Evolutionary conservation across 2,888 invertebrate species (phyloP).

Genomic region (Actias luna): DNA sequence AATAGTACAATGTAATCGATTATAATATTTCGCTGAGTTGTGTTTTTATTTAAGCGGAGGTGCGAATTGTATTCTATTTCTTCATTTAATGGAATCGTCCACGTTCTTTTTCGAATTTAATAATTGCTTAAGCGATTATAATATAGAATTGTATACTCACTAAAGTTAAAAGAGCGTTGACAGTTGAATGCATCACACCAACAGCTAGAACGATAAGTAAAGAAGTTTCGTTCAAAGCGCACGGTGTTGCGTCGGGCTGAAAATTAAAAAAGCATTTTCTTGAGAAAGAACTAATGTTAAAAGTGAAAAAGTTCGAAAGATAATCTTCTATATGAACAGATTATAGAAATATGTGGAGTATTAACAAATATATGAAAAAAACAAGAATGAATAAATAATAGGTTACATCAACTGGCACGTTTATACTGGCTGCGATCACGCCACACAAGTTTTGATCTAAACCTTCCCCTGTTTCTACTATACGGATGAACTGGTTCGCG

Average conservation of each 20-base stretch:
- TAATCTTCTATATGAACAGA: too few relatives aligned
- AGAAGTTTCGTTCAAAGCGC: conserved; percentile 50
- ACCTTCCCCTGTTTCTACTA: conserved; percentile 51
- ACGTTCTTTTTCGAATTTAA: too few relatives aligned
- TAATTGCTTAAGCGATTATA: not conserved
- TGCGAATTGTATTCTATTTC: too few relatives aligned
- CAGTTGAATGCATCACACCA: conserved; percentile 44
- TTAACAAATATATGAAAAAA: not conserved
- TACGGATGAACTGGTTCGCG: conserved; percentile 53
- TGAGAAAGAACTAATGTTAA: too few relatives aligned
- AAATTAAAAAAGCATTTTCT: conserved; percentile 22
- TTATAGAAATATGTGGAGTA: too few relatives aligned
- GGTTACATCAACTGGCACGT: conserved; percentile 37
- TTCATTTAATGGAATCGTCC: too few relatives aligned
- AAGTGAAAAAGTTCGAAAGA: too few relatives aligned
- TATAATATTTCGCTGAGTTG: too few relatives aligned
- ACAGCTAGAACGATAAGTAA: conserved; percentile 53
- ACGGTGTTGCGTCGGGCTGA: conserved; percentile 51
- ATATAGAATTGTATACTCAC: conserved; percentile 43
- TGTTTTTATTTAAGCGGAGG: too few relatives aligned
- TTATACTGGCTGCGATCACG: conserved; percentile 40
- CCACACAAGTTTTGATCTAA: conserved; percentile 51
- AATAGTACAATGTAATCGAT: too few relatives aligned
- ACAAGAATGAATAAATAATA: not conserved
- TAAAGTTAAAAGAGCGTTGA: conserved; percentile 59